A percentile compares a stretch with the other conserved stretches of the same genome.
Conservation (phyloP, 92 coral and sea anemone species). For the Micromussa lordhowensis region DNA sequence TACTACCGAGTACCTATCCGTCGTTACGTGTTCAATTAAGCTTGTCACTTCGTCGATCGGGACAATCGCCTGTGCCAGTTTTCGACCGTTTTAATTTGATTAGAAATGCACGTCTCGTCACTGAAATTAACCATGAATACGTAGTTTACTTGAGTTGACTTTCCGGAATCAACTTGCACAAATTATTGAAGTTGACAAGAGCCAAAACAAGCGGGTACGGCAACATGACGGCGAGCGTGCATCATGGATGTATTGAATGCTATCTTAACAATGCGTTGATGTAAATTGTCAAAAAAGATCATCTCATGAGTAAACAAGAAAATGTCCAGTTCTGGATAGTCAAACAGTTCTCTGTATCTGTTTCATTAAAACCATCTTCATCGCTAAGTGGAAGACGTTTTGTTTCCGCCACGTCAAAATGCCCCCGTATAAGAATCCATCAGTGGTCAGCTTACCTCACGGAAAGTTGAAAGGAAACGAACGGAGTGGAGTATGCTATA, state of each 20-base stretch:
- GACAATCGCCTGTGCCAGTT: neutral
- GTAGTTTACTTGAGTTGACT: neutral
- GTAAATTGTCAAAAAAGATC: conserved; percentile 49
- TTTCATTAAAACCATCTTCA: conserved; percentile 57
- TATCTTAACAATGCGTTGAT: conserved; percentile 32
- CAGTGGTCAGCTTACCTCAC: neutral
- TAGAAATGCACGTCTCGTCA: neutral
- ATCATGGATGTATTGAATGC: conserved; percentile 1
- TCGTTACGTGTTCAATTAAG: neutral
- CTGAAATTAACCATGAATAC: neutral
- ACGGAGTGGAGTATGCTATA: neutral
- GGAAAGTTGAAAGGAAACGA: neutral
- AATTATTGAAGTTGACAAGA: neutral
- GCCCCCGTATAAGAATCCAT: conserved; percentile 33
- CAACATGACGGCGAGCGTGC: neutral
- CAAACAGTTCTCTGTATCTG: conserved; percentile 45
- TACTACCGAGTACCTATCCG: neutral
- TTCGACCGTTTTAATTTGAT: neutral
- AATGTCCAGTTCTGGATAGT: conserved; percentile 22
- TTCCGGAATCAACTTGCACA: conserved; percentile 35
- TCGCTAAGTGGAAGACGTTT: conserved; percentile 42
- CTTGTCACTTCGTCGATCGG: neutral
- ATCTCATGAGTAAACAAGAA: conserved; percentile 31
- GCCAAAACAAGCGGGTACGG: neutral
- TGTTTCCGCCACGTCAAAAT: conserved; percentile 45